Base-by-base conservation (phyloP, 1,140 invertebrate species). In the Cryptotermes secundus region DNA sequence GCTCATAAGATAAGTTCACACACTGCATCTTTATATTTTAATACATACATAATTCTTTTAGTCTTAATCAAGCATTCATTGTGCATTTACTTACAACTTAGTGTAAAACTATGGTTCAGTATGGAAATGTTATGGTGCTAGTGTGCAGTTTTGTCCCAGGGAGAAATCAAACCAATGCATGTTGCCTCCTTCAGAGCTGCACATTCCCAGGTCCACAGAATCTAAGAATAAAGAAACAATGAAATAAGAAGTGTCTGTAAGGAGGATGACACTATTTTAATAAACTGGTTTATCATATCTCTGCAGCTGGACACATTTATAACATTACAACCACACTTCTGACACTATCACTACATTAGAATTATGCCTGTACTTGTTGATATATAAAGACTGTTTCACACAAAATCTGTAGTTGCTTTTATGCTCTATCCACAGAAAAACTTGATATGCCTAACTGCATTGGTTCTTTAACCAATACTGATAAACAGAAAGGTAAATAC, bases 71-170 rank as follows among this genome's bases (percentile, higher is more conserved):
- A 59, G 53, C 53, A 59, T 59, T 59, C 53, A 59, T 26, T 59
- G 53, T 59, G 53, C 53, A 59, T 72, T 72, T 72, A 72, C 59
- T 72, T 72, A 72, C 59, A 72, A 72, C 59, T 72, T n/a, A 31
- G 59, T 72, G 59, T 72, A n/a, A 72, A 72, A 31, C 59, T 72
- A 72, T 59, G 53, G 7, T 59, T 59, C 53, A 59, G 24, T n/a
- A 19, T 72, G 59, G 59, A 72, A 72, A 72, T 31, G 59, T 72
- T 72, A 12, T 10, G 14, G 59, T 72, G n/a, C 26, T 72, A 72
- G 59, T 31, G 59, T 72, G 59, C 26, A 72, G n/a, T 72, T 49
- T 49, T 72, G 59, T 72, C 59, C n/a, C 26, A 72, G 59, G 59
- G 3, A 72, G 59, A 72, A 72, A 72, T 26, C 59, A 72, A 72